Percentiles rank a stretch among this genome's conserved stretches.
Conservation (phyloP, 2,113 vertebrate genomes). For the Perognathus longimembris region DNA sequence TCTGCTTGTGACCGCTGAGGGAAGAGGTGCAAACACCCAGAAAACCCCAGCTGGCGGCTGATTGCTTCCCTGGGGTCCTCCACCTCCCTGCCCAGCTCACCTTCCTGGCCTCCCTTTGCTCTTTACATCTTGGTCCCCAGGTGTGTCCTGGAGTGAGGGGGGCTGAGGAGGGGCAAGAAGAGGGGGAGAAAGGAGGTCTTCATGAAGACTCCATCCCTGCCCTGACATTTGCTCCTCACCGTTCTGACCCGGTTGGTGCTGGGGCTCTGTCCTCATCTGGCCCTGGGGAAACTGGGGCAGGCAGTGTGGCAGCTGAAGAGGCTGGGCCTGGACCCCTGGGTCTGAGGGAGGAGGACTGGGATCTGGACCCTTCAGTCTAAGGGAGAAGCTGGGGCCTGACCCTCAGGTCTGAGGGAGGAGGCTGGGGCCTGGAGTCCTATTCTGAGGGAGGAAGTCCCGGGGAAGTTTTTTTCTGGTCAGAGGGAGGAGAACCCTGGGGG, state of each 20-base stretch:
- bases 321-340: neutral
- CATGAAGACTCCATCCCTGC: neutral
- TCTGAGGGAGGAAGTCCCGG: neutral
- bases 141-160: neutral
- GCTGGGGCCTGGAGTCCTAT: neutral
- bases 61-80: neutral
- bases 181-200: neutral
- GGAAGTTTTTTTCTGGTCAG: neutral
- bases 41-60: neutral
- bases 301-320: neutral
- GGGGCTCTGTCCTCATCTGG: neutral
- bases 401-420: neutral
- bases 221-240: slow-evolving; percentile 28
- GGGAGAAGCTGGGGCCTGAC: neutral
- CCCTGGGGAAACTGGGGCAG: neutral
- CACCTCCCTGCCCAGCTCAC: neutral
- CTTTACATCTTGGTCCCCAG: neutral
- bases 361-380: neutral
- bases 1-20: neutral
- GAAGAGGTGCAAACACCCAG: neutral
- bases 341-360: neutral
- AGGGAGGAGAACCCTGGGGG: neutral
- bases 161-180: rapidly evolving
- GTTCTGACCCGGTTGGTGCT: neutral
- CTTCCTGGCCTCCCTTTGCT: neutral